Evolutionary conservation across 2,113 vertebrate species (phyloP).

Genomic region (Galemys pyrenaicus): DNA sequence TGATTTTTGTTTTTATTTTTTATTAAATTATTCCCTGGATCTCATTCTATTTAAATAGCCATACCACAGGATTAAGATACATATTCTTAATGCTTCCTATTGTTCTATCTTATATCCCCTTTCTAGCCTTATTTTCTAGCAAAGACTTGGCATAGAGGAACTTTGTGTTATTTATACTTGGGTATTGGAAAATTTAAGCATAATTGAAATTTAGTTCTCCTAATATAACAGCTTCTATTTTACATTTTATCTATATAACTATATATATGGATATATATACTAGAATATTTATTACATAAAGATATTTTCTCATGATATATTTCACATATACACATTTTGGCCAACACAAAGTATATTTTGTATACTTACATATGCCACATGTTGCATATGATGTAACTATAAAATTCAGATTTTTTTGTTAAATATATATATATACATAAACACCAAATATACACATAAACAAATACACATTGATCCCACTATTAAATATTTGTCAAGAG

Average conservation of each 20-base stretch:
- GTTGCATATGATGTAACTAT: background rate
- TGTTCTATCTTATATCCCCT: background rate
- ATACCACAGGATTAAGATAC: background rate
- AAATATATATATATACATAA: background rate
- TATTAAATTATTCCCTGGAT: background rate
- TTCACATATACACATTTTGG: background rate
- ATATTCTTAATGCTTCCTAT: background rate
- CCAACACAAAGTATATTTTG: background rate
- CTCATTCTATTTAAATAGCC: background rate
- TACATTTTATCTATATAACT: background rate
- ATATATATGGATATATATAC: background rate
- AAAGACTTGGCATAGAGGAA: background rate
- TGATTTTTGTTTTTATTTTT: background rate
- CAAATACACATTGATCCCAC: background rate
- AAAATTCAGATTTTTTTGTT: background rate
- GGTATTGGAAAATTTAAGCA: background rate
- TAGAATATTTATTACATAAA: background rate
- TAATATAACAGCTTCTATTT: background rate
- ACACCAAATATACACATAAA: background rate
- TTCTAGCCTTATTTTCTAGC: background rate
- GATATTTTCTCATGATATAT: background rate
- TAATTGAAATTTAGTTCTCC: background rate
- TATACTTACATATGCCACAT: background rate
- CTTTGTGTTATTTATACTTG: background rate
- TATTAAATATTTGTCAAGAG: background rate